These are phyloP conservation scores for Phalacrocorax brasilianus DNA, from an alignment of 2,113 vertebrate species.

Conservation along the genomic window DNA sequence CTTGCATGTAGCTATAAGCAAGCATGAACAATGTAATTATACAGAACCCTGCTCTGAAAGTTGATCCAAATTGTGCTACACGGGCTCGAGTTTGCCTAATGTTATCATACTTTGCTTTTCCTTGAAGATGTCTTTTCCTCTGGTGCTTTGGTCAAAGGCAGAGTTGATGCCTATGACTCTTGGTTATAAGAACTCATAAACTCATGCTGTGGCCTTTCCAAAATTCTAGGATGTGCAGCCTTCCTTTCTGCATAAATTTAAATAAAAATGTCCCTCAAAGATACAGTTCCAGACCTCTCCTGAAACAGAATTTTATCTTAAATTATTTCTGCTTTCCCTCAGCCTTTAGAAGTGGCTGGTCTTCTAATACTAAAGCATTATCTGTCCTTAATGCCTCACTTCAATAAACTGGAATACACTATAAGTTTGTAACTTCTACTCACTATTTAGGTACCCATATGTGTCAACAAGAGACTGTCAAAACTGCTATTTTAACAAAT, in stretches of 20 bases:
- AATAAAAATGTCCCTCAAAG: neutral
- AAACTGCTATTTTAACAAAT: neutral
- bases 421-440: neutral
- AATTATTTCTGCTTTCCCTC: neutral
- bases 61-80: neutral
- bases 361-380: neutral
- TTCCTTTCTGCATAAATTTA: neutral
- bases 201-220: neutral
- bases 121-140: neutral
- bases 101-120: neutral
- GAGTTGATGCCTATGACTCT: neutral
- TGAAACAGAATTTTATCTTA: neutral
- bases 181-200: neutral
- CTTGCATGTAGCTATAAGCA: neutral
- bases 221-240: neutral
- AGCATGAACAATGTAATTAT: neutral
- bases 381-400: neutral
- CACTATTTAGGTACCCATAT: neutral
- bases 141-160: neutral
- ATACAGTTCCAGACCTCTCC: neutral
- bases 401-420: neutral
- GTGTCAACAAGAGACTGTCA: neutral
- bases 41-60: neutral
- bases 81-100: neutral
- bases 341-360: neutral